Evolutionary conservation across 2,797 vertebrate genomes (phyloP), one percentile per base, ranked within the genome.

Genomic region (Gymnothorax javanicus): DNA sequence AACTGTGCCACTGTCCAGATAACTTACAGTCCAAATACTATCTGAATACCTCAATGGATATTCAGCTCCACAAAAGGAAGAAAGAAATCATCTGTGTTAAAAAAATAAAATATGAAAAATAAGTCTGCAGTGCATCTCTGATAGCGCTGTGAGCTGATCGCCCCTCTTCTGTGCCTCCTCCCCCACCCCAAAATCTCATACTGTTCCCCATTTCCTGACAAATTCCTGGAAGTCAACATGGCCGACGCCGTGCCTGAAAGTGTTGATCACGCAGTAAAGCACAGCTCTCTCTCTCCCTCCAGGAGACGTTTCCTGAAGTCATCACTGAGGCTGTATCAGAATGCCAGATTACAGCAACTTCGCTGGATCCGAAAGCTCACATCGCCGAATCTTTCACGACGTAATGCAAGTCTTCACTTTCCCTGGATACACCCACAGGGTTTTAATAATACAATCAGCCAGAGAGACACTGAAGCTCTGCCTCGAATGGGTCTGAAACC

Each of bases 21-120:
- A 43, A 43, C 33, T 43, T 43, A 43, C 33, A 43, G 33, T 43
- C 33, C 33, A 43, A 43, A 43, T 43, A 43, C 33, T 43, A 43
- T 43, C 33, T 1, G 33, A 43, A 43, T 43, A 43, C 33, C 33
- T 43, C 33, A 43, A 43, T 17, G n/a, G 4, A n/a, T n/a, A 25
- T 69, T 87, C 62, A 57, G 56, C 12, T 52, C 25, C 33, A 23
- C 67, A 20, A 43, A 23, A 25, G 64, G 64, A 84, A 33, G 12
- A 17, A 84, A 60, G 60, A 86, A 86, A 67, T 17, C 13, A 56
- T 64, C 82, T 33, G 27, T 33, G 27, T 25, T 62, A 82, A 43
- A 64, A 57, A 20, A 84, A 59, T 83, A 43, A 43, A 43, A 43
- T 43, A 43, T 43, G 33, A 43, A 43, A 43, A 43, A 59, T 84